Base-by-base conservation (phyloP, 2,113 vertebrate species). In the Clarias macrocephalus region DNA sequence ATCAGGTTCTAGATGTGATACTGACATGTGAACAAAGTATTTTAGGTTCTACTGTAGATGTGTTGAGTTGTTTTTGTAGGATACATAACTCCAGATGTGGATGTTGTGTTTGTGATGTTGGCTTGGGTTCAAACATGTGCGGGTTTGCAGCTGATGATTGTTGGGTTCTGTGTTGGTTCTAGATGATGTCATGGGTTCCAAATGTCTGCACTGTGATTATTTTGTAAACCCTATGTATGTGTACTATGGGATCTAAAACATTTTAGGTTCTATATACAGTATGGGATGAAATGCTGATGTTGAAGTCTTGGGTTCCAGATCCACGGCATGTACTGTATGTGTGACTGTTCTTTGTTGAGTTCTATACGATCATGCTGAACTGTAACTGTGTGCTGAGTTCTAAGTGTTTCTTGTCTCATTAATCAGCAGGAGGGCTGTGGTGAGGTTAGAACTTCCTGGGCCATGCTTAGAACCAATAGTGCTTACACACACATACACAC, bases 401-500 rank as follows among this genome's bases (percentile, higher is more conserved):
- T 42, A 28, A 65, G 28, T 65, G 11, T 65, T 52, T 4, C 12
- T 60, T 21, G 33, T 68, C 11, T 62, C 42, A n/a, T 85, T 70
- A 37, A 66, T 57, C 83, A 59, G 83, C 68, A 62, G 84, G 12
- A 75, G 21, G 19, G 30, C 73, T 48, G 11, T 76, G 23, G 21
- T 57, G 42, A 56, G 56, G 56, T 85, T 60, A 76, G 25, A 33
- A 12, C 25, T 21, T 85, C 25, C 56, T 68, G 15, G 37, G 57
- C 7, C 25, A 54, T 85, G 72, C 48, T 77, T 63, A 76, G 33
- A 23, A 23, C 21, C 54, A 56, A 63, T 30, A 37, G 33, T 28
- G 25, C n/a, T 8, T 2, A 42, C 42, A 79, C 59, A 82, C 70
- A 82, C 19, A 80, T 28, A 63, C 21, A 84, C 82, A 62, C 76